Evolutionary conservation across 2,888 invertebrate species (phyloP).

Genomic region (Orchesellides sinensis): DNA sequence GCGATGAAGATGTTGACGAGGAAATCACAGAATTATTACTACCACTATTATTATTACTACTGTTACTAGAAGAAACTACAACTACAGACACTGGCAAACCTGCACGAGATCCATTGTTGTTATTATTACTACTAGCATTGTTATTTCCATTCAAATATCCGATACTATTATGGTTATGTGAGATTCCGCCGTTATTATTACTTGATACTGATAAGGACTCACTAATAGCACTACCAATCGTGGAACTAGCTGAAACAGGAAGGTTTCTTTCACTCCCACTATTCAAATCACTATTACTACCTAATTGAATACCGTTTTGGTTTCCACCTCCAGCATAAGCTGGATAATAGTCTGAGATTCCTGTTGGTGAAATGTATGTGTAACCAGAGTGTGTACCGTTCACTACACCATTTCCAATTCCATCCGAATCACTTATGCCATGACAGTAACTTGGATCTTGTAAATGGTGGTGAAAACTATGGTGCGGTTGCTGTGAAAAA

Average conservation of each 20-base stretch:
- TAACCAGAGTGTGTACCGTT: constrained; percentile 33
- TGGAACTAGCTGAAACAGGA: constrained; percentile 28
- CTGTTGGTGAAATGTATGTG: constrained; percentile 24
- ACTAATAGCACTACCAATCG: neutral
- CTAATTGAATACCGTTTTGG: constrained; percentile 6
- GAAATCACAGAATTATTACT: constrained; percentile 47
- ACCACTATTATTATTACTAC: constrained; percentile 12
- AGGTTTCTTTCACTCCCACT: constrained; percentile 37
- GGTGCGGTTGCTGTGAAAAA: constrained; percentile 52
- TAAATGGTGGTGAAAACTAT: constrained; percentile 48
- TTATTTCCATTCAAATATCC: constrained; percentile 23
- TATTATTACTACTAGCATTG: neutral
- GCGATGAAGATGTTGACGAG: constrained; percentile 18
- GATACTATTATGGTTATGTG: constrained; percentile 30
- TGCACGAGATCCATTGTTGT: constrained; percentile 44
- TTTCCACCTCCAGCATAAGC: constrained; percentile 31
- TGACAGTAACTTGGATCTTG: constrained; percentile 55
- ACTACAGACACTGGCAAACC: constrained; percentile 38
- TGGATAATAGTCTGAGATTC: constrained; percentile 55
- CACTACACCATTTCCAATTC: constrained; percentile 27
- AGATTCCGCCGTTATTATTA: constrained; percentile 54
- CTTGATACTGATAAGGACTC: constrained; percentile 22
- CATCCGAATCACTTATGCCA: constrained; percentile 39
- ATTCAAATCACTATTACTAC: constrained; percentile 11
- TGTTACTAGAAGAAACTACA: constrained; percentile 24